phyloP scores from a whole-genome alignment of 2,797 vertebrate species.

The Spea hammondii region DNA sequence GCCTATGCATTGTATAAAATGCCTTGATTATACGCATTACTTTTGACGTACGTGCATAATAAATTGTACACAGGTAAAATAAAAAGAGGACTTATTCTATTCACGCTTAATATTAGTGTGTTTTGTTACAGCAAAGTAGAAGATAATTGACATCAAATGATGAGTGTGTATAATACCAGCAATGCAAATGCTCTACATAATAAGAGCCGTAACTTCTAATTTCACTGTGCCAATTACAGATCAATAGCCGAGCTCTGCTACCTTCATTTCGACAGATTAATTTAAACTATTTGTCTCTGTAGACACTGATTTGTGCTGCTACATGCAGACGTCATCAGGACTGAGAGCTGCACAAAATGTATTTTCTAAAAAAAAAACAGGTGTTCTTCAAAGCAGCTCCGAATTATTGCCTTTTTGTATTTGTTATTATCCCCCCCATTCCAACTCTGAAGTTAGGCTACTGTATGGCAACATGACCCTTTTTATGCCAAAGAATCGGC shows the following conservation, averaged over 20 bases:
- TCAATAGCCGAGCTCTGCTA: conserved; percentile 22
- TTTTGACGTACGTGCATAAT: too few relatives aligned
- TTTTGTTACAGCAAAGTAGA: not conserved
- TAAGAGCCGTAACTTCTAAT: conserved; percentile 38
- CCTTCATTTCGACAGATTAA: conserved; percentile 15
- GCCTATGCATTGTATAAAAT: too few relatives aligned
- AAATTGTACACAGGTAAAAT: not conserved
- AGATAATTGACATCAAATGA: conserved; percentile 17
- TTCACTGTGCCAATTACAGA: conserved; percentile 32
- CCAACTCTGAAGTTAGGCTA: not conserved
- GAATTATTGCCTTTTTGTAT: conserved; percentile 16
- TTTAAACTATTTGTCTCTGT: conserved; percentile 33
- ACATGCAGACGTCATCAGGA: not conserved
- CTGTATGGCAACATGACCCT: not conserved
- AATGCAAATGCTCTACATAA: conserved; percentile 34
- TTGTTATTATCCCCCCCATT: not conserved
- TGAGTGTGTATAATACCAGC: conserved; percentile 38
- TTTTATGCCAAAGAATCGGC: not conserved
- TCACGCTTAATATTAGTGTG: not conserved
- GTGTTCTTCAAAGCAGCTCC: not conserved
- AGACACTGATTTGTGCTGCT: conserved; percentile 3
- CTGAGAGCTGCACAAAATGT: not conserved
- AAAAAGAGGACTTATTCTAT: not conserved
- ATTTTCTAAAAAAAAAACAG: conserved; percentile 7
- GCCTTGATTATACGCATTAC: too few relatives aligned